Evolutionary conservation across 2,888 invertebrate species (phyloP).

Genomic region (Epistrophella euchroma): DNA sequence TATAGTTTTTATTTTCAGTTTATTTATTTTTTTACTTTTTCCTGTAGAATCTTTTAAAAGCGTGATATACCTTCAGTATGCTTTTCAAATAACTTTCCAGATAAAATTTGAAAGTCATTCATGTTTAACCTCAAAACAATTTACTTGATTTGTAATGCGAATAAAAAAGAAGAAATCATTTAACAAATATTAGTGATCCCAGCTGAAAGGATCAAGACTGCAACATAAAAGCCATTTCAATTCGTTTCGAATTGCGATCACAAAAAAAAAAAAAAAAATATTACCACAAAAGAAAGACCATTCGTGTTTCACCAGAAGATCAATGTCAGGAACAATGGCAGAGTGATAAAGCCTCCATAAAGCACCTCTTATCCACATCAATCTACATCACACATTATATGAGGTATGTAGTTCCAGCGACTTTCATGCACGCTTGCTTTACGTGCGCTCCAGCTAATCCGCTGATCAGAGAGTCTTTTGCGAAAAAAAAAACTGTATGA

Average conservation of each 20-base stretch:
- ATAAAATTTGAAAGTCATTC: neutral
- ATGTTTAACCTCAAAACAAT: neutral
- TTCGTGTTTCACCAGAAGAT: conserved; percentile 55
- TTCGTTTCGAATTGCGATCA: conserved; percentile 17
- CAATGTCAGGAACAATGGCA: conserved; percentile 56
- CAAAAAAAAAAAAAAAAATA: neutral
- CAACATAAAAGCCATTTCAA: conserved; percentile 49
- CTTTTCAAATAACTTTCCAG: no score
- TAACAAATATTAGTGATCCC: neutral
- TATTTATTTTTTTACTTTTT: no score
- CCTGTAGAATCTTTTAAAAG: no score
- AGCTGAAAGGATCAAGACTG: conserved; percentile 8
- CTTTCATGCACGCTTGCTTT: conserved; percentile 58
- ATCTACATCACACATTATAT: conserved; percentile 64
- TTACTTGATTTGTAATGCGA: neutral
- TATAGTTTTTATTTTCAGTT: no score
- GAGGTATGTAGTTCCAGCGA: conserved; percentile 23
- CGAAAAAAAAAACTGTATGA: conserved; percentile 10
- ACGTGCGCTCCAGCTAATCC: conserved; percentile 56
- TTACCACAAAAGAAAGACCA: neutral
- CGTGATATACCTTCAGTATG: no score
- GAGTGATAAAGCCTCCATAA: conserved; percentile 57
- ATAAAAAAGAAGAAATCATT: neutral
- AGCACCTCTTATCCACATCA: conserved; percentile 66
- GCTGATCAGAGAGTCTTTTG: conserved; percentile 37